A percentile compares a stretch with the other conserved stretches of the same genome.
These are phyloP conservation scores for Scartelaos histophorus DNA, from an alignment of 2,113 vertebrate species.

Conservation along the genomic window DNA sequence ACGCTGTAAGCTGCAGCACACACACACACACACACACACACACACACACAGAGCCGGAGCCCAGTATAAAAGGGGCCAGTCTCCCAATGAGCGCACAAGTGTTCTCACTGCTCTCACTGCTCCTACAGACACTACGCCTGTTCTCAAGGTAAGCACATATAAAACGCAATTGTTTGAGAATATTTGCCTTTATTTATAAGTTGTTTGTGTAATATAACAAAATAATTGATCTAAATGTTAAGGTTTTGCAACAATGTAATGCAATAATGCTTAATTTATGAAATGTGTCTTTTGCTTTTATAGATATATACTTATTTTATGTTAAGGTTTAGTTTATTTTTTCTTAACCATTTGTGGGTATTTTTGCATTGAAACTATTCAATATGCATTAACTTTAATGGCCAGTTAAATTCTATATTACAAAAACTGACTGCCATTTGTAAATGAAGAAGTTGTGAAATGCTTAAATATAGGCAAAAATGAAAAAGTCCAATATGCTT, in stretches of 20 bases:
- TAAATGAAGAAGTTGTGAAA: background rate
- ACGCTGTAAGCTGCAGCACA: slow-evolving; percentile 30
- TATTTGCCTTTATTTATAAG: background rate
- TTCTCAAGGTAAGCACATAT: slow-evolving; percentile 65
- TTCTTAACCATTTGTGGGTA: no score
- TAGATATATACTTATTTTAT: no score
- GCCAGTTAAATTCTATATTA: background rate
- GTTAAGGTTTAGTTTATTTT: no score
- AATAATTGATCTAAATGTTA: no score
- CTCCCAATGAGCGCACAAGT: slow-evolving; percentile 64
- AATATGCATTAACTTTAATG: background rate
- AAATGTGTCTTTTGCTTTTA: no score
- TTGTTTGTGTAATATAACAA: background rate
- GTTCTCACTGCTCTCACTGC: slow-evolving; percentile 56
- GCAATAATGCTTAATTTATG: no score
- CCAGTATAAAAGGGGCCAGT: slow-evolving; percentile 74
- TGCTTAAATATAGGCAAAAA: background rate
- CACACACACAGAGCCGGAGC: slow-evolving; percentile 43
- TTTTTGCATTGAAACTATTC: background rate
- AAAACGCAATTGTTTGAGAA: background rate
- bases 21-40: slow-evolving; percentile 40
- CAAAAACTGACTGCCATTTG: background rate
- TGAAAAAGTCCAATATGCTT: background rate
- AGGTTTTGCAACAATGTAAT: no score
- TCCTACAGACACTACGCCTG: slow-evolving; percentile 42